Evolutionary conservation across 64 coral and sea anemone species (phyloP), one percentile per base, ranked within the genome.

Genomic region (Actinia equina): DNA sequence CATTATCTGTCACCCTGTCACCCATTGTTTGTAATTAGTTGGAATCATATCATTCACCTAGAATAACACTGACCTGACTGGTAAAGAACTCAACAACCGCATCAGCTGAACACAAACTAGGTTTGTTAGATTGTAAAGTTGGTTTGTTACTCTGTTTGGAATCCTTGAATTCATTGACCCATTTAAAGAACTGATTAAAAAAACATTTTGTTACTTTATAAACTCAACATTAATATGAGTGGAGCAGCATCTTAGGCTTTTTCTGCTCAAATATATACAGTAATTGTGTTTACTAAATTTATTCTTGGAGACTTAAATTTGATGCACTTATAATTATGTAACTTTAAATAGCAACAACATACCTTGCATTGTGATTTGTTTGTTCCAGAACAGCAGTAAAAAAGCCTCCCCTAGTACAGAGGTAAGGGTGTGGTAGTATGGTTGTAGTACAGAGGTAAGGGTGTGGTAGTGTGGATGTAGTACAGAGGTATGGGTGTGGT

Each of bases 311-410:
- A 49, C 46, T 49, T 4, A 49, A 49, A 4, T 49, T 49, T 49
- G 46, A 49, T 49, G 7, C 7, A 49, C 4, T 49, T 49, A 49
- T 49, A 49, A 49, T 49, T 4, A 6, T 49, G 4, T 49, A 49
- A 49, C 30, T 37, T 37, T 37, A 49, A 49, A 49, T 49, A 8
- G 0, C 46, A 4, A 49, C 46, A 15, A 74, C 42, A 41, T 85
- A 99, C 97, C 88, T 95, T 99, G 91, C 97, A 99, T 25, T 95
- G 90, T 37, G 86, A 85, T 18, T 87, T 86, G 55, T 88, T 93
- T 79, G 90, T 77, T 77, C 59, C 93, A 2, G 97, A 83, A 65
- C 97, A 99, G 77, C 87, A 90, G 77, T 99, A 99, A 51, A 99
- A 99, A 37, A 95, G 67, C 17, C 91, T 82, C 79, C 97, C 97